Evolutionary conservation across 2,888 invertebrate genomes (phyloP), one percentile per base, ranked within the genome.

Genomic region (Drosophila monieri): DNA sequence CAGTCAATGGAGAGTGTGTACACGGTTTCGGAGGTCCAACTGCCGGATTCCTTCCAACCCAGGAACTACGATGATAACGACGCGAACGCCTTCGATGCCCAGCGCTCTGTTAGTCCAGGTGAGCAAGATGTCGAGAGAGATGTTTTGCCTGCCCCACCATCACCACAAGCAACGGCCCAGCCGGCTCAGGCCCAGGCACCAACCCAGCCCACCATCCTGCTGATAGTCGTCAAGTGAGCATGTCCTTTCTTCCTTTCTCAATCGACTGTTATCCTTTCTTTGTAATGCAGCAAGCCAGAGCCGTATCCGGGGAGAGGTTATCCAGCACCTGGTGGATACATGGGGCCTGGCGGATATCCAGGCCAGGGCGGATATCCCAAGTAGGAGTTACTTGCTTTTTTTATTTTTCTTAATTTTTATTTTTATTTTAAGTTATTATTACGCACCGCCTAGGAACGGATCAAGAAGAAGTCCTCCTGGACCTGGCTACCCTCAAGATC

Each of bases 221-320:
- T 70, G 8, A 48, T 70, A 52, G 73, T 70, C 15, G 52, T 70
- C 30, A 65, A 70, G 70, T 70, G 9, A 56, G 73, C 12, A 8
- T 6, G 0, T 0, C 12, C 8, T 10, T 25, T 4, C 5, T n/a
- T 1, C 8, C 9, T 5, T 18, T 3, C n/a, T 18, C 3, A 14
- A 12, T 10, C 21, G 6, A 23, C 6, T 10, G 9, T 10, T 18
- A 2, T 3, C 2, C 1, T 9, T 27, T 18, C 15, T 35, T 35
- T n/a, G 35, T 1, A n/a, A 14, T 9, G 4, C 6, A 69, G 69
- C 46, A 69, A 72, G 12, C 46, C 44, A 8, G 39, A 67, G 10
- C 18, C 43, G n/a, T 8, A 18, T 14, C 14, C 27, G 3, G 39
- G 25, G 1, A 23, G 35, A 2, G 41, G 32, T 3, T 48, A 32